phyloP scores from a whole-genome alignment of 2,113 vertebrate species.

The Zingel zingel region DNA sequence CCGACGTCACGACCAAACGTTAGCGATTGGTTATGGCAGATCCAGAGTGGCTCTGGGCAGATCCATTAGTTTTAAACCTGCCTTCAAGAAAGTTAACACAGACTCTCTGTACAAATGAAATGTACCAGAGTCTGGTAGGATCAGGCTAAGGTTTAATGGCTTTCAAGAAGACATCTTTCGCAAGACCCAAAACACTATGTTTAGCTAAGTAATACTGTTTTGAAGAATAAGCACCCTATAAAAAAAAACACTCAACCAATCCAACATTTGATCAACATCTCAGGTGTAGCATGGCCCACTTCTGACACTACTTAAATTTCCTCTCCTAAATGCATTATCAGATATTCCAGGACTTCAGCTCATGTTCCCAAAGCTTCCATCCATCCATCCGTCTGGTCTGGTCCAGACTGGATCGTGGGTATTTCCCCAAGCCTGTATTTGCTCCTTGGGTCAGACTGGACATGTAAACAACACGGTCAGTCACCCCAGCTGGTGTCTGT shows the following conservation, averaged over 20 bases:
- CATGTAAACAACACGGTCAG: slow-evolving; percentile 46
- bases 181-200: background rate
- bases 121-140: too few species aligned
- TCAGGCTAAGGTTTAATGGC: background rate
- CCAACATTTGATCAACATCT: slow-evolving; percentile 30
- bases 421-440: slow-evolving; percentile 16
- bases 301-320: slow-evolving; percentile 33
- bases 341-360: slow-evolving; percentile 49
- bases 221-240: slow-evolving; percentile 20
- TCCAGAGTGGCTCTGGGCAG: too few species aligned
- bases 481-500: slow-evolving; percentile 42
- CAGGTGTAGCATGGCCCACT: slow-evolving; percentile 11
- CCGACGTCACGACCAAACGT: too few species aligned
- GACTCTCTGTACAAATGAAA: too few species aligned
- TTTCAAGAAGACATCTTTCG: background rate
- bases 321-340: slow-evolving; percentile 26
- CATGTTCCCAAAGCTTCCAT: slow-evolving; percentile 67
- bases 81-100: too few species aligned
- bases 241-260: slow-evolving; percentile 23
- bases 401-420: slow-evolving; percentile 33
- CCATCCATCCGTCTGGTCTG: slow-evolving; percentile 24
- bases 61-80: too few species aligned
- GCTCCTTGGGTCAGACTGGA: slow-evolving; percentile 25
- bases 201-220: background rate
- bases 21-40: too few species aligned